A percentile compares a stretch with the other conserved stretches of the same genome.
Evolutionary conservation across 2,113 vertebrate genomes (phyloP).

Genomic region (Microcebus lehilahytsara): DNA sequence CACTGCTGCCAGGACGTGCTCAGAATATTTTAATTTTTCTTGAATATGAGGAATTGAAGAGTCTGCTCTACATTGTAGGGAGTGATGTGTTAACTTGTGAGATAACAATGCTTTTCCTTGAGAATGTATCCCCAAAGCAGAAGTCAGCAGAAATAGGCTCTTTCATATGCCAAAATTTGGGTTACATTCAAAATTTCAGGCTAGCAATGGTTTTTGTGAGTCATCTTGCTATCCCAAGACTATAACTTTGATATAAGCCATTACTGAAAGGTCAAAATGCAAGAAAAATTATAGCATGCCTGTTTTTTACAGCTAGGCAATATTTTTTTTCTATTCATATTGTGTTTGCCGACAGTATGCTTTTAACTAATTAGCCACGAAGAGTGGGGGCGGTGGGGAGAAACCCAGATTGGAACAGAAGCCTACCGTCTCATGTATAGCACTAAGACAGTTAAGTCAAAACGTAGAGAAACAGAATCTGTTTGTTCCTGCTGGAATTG

Average conservation of each 20-base stretch:
- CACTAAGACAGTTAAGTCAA: neutral
- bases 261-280: neutral
- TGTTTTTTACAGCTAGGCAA: neutral
- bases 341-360: neutral
- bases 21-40: neutral
- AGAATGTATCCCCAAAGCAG: neutral
- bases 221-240: neutral
- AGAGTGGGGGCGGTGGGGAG: no score
- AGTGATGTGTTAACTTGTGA: neutral
- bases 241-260: neutral
- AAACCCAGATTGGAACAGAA: neutral
- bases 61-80: neutral
- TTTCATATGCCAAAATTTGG: neutral
- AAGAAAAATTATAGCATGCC: neutral
- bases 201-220: neutral
- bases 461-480: neutral
- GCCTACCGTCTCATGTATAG: neutral
- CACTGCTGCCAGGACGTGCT: neutral
- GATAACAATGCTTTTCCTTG: neutral
- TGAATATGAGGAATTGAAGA: neutral
- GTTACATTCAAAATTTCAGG: neutral
- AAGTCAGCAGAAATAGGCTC: neutral
- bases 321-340: neutral
- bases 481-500: rapidly evolving
- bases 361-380: neutral